phyloP scores from a whole-genome alignment of 2,113 vertebrate species.

The Podarcis muralis region DNA sequence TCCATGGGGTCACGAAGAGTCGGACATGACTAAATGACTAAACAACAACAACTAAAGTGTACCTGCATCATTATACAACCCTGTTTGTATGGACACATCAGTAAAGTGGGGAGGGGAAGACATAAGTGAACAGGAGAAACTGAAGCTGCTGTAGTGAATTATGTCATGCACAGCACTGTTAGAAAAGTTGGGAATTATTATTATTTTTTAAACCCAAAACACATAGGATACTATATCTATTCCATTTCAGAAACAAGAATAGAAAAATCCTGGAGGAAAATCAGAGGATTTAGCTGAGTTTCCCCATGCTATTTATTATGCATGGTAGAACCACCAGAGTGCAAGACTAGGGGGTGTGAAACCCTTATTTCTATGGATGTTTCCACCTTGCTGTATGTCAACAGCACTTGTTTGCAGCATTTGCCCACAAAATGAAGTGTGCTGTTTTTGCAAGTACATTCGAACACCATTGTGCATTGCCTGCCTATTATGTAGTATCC shows the following conservation, averaged over 20 bases:
- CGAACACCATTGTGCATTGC: not conserved
- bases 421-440: not conserved
- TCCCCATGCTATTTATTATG: not conserved
- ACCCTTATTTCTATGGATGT: not conserved
- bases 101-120: not conserved
- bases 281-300: not conserved
- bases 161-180: not conserved
- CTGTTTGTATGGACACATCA: not conserved
- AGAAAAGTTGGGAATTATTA: not conserved
- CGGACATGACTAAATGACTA: no score
- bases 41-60: not conserved
- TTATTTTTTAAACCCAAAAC: no score
- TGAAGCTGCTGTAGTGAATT: not conserved
- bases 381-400: not conserved
- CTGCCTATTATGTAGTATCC: not conserved
- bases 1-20: no score
- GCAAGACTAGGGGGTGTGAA: not conserved
- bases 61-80: not conserved
- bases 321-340: not conserved
- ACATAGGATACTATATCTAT: no score
- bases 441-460: not conserved
- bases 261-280: not conserved
- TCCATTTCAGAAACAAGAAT: not conserved
- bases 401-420: not conserved
- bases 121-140: not conserved